A percentile compares a stretch with the other conserved stretches of the same genome.
These are phyloP conservation scores for Acromyrmex heyeri DNA, from an alignment of 1,140 invertebrate species.

Conservation along the genomic window DNA sequence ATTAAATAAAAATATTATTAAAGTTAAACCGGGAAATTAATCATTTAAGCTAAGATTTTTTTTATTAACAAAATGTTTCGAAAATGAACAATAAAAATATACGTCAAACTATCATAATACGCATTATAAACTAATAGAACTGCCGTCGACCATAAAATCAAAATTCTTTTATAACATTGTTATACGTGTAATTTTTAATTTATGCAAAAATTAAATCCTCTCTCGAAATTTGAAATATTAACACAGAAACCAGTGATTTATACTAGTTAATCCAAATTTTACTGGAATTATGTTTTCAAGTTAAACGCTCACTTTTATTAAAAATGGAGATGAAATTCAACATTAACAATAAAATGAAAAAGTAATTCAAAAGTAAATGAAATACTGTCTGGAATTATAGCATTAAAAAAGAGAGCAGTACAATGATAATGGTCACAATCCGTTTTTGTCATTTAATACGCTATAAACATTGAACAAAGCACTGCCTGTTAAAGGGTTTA, in stretches of 20 bases:
- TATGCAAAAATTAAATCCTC: slow-evolving; percentile 6
- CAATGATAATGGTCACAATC: slow-evolving; percentile 20
- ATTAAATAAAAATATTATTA: slow-evolving; percentile 11
- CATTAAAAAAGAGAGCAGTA: background rate
- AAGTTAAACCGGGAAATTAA: background rate
- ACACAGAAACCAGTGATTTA: background rate
- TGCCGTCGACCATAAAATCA: background rate
- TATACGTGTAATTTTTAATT: background rate
- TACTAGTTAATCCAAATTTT: background rate
- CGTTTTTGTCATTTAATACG: slow-evolving; percentile 1
- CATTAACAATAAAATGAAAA: slow-evolving; percentile 22
- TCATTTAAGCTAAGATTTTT: background rate
- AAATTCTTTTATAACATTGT: background rate
- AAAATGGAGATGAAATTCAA: slow-evolving; percentile 10
- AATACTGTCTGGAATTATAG: background rate
- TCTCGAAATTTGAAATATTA: slow-evolving; percentile 7
- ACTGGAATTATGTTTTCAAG: background rate
- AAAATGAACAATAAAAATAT: slow-evolving; percentile 1
- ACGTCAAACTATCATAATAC: background rate
- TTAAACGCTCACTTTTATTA: slow-evolving; percentile 12
- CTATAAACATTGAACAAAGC: slow-evolving; percentile 46
- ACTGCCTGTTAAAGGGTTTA: slow-evolving; percentile 46
- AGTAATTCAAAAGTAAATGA: background rate
- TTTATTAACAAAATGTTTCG: background rate
- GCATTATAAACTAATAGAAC: background rate